Evolutionary conservation across 2,888 invertebrate species (phyloP).

Genomic region (Blomia tropicalis): DNA sequence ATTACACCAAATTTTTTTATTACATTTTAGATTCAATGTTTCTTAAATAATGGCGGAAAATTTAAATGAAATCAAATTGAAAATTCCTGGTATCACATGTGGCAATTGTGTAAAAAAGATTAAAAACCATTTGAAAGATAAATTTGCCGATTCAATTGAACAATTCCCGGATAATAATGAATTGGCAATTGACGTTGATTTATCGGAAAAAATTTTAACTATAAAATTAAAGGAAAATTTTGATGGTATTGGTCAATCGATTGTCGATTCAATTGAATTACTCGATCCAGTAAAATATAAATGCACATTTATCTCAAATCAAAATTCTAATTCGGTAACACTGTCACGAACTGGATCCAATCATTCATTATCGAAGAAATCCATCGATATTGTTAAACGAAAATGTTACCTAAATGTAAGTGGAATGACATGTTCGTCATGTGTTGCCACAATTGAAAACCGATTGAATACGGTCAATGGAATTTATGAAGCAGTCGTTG

Average conservation of each 20-base stretch:
- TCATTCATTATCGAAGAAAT: neutral
- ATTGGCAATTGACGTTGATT: neutral
- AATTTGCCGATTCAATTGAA: neutral
- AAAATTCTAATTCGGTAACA: neutral
- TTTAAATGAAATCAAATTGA: neutral
- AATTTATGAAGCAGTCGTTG: constrained; percentile 68
- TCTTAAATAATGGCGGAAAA: constrained; percentile 6
- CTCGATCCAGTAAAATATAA: neutral
- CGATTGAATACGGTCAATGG: constrained; percentile 64
- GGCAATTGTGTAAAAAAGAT: constrained; percentile 18
- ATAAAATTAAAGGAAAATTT: neutral
- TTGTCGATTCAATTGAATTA: neutral
- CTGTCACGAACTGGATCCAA: neutral
- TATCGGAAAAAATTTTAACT: neutral
- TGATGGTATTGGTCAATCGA: neutral
- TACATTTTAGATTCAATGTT: no score
- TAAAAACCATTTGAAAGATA: neutral
- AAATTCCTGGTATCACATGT: constrained; percentile 17
- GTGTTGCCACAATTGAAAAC: constrained; percentile 87
- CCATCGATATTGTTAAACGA: neutral
- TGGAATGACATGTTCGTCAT: constrained; percentile 91
- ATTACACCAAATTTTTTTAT: no score
- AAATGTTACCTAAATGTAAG: constrained; percentile 14
- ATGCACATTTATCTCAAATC: neutral
- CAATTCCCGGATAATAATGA: neutral